Base-by-base conservation (phyloP, 2,113 vertebrate genomes). In the Poeciliopsis retropinna region DNA sequence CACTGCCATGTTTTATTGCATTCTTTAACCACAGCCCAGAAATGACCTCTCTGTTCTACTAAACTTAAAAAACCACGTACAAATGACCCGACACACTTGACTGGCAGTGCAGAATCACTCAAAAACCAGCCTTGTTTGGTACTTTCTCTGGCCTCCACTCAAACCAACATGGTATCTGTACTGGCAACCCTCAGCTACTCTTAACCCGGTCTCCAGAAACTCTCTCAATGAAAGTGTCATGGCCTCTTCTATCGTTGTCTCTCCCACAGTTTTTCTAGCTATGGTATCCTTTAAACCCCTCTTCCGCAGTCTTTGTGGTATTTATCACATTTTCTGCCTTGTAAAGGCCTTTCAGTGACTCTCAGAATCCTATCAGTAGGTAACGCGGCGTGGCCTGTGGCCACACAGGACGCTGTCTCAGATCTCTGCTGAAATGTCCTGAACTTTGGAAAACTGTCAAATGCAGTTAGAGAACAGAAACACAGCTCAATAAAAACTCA, bases 361-460 rank as follows among this genome's bases (percentile, higher is more conserved):
- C 54, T 66, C 64, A 81, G 83, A 88, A 84, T 87, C 83, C 64
- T 72, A 86, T 87, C 86, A 80, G 51, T 37, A 15, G 8, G 73
- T 80, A 72, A 84, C 72, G 67, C 70, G 31, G 66, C 57, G 41
- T 86, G 76, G 79, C 77, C 39, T 0, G 39, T 28, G 76, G 75
- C 82, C 82, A 81, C 87, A 89, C 85, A 81, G 78, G 72, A 81
- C 69, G 80, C 74, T 85, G 79, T 79, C 86, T 86, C 82, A 79
- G 71, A 87, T 82, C 83, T 78, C 61, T 60, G 73, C 68, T 69
- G 54, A 61, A 84, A 76, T 87, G 74, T 90, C 72, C 72, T 41
- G 39, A 74, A 78, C 75, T 77, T 72, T 88, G 77, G 78, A 69
- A 80, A 85, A 73, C 61, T 47, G 78, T 85, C 80, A 67, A 71